phyloP scores from a whole-genome alignment of 2,888 invertebrate genomes.

The Eumacrocentrus americanus region DNA sequence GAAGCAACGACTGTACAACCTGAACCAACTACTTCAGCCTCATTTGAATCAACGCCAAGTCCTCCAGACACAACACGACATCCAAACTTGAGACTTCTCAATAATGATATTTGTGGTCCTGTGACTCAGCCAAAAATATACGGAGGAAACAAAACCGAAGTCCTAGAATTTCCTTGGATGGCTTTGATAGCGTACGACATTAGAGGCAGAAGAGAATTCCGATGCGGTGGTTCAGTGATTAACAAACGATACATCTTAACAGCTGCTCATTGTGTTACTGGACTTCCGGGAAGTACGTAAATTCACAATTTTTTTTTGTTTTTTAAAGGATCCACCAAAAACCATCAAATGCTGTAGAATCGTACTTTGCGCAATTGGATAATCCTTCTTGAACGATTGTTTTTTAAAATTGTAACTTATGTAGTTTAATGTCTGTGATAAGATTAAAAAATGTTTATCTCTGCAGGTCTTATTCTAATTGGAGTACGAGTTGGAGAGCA shows the following conservation, averaged over 20 bases:
- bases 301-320: constrained; percentile 28
- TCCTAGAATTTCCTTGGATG: constrained; percentile 80
- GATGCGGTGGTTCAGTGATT: constrained; percentile 64
- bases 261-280: constrained; percentile 67
- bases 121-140: constrained; percentile 66
- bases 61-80: not conserved
- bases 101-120: constrained; percentile 65
- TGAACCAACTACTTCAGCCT: too few species aligned
- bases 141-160: constrained; percentile 67
- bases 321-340: too few species aligned
- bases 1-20: too few species aligned
- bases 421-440: too few species aligned
- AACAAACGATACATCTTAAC: constrained; percentile 66
- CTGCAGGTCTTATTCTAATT: too few species aligned
- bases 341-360: too few species aligned
- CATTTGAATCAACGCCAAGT: not conserved
- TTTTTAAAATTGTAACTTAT: too few species aligned
- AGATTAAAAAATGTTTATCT: too few species aligned
- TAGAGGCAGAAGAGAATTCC: constrained; percentile 40
- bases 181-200: constrained; percentile 69
- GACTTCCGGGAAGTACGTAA: constrained; percentile 46
- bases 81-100: not conserved
- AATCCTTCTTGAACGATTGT: too few species aligned
- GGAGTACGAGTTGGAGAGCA: constrained; percentile 72
- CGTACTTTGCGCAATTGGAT: too few species aligned